Evolutionary conservation across 2,113 vertebrate species (phyloP), one percentile per base, ranked within the genome.

Genomic region (Neotoma lepida): DNA sequence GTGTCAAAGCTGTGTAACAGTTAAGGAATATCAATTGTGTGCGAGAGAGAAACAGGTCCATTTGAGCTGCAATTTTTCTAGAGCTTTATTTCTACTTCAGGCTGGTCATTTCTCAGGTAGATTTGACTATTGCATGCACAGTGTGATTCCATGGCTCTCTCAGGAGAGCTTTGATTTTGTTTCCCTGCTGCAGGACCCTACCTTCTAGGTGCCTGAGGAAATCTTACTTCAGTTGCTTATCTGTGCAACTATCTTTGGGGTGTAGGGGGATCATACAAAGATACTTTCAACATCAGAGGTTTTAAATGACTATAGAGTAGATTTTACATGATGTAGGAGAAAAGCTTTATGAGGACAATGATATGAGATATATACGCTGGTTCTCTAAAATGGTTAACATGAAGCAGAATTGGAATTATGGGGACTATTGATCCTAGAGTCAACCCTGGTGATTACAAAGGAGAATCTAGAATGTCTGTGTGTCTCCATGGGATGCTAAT

Each of bases 1-100:
- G 10, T 71, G 39, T 94, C 70, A 54, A 68, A 85, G 20, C 46
- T 33, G 18, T 64, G 44, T 49, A 66, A 89, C 73, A 41, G 58
- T 91, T 92, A 92, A 84, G 81, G 73, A 96, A n/a, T 46, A 86
- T 13, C 90, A 92, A 44, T 89, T 39, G 9, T 56, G 8, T 17
- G 51, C 66, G 22, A 71, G 46, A 46, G 22, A 76, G 46, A 46
- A 86, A 56, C 6, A 26, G 51, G 39, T 39, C 51, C 64, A 35
- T 41, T 18, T 54, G 51, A 94, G 39, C 49, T 64, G 1, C 28
- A 20, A 49, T 51, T 89, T 89, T 85, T 66, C 33, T 89, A 13
- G 63, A 70, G 64, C 6, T 24, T 93, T 51, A 26, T 66, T 93
- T 35, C 58, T 73, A 39, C 35, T 86, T 10, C 51, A 74, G 81